Evolutionary conservation across 2,888 invertebrate genomes (phyloP), one percentile per base, ranked within the genome.

Genomic region (Metalampra italica): DNA sequence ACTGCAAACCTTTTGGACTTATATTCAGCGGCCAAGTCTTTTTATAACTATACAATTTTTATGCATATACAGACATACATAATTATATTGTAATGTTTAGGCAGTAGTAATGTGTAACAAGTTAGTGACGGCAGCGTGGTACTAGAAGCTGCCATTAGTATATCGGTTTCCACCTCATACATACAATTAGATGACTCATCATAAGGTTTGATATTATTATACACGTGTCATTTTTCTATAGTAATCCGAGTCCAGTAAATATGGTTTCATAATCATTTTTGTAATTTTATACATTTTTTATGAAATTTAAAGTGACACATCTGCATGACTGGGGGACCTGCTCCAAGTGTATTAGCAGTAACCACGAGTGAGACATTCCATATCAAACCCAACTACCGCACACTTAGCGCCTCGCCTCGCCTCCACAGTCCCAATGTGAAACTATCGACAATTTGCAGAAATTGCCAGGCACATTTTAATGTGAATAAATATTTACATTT

Each of bases 251-350:
- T 85, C 77, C 75, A 77, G 62, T 75, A 69, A 69, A 67, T 75
- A 78, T 84, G 70, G 72, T 84, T 86, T 85, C 75, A 70, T 79
- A 72, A 78, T 75, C 71, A 71, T 80, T 87, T 87, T 89, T 88
- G 88, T 87, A 88, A 86, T 89, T 89, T 89, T 88, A 87, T 89
- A 88, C 82, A 82, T 82, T 86, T 87, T 73, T 82, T 79, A 84
- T 76, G 71, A 85, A 87, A 83, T 84, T 83, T 59, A 64, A 78
- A 75, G 82, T 85, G 79, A 77, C 78, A 79, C 77, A 68, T 73
- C 75, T 76, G 78, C 75, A 78, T 75, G 71, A 72, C 74, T 72
- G 73, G 78, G 75, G 76, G 70, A 66, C 62, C 59, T 64, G 62
- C 68, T 75, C 77, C 73, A 64, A 69, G 57, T 74, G 73, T 75